phyloP scores from a whole-genome alignment of 2,888 invertebrate species.

The Iphiclides podalirius region DNA sequence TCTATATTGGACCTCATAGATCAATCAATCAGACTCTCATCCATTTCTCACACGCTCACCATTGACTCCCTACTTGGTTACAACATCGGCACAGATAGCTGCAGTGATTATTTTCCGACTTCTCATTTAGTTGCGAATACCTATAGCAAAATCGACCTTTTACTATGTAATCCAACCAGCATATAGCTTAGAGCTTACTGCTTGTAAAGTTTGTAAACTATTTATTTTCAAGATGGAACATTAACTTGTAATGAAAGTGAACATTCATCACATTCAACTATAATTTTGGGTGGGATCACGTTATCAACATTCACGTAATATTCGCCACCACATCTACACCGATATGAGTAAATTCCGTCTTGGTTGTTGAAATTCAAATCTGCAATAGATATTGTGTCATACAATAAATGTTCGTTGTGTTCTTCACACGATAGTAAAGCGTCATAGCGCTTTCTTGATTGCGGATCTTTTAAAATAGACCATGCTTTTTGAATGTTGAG shows the following conservation, averaged over 20 bases:
- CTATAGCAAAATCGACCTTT: too few relatives aligned
- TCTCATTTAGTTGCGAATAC: too few relatives aligned
- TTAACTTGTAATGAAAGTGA: slow-evolving; percentile 84
- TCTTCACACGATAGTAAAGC: slow-evolving; percentile 79
- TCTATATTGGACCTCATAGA: too few relatives aligned
- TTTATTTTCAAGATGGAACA: slow-evolving; percentile 29
- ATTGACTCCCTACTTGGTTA: too few relatives aligned
- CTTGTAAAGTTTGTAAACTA: too few relatives aligned
- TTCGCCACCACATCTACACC: slow-evolving; percentile 85
- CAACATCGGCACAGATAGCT: too few relatives aligned
- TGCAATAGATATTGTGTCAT: slow-evolving; percentile 73
- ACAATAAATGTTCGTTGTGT: slow-evolving; percentile 80
- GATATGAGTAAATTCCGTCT: slow-evolving; percentile 67
- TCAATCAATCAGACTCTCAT: too few relatives aligned
- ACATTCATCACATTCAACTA: slow-evolving; percentile 86
- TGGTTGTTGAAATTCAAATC: slow-evolving; percentile 67
- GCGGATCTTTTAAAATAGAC: slow-evolving; percentile 82
- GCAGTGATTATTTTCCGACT: too few relatives aligned
- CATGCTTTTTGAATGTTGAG: slow-evolving; percentile 84
- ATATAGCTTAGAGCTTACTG: too few relatives aligned
- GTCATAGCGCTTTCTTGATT: slow-evolving; percentile 83
- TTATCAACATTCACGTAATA: slow-evolving; percentile 65
- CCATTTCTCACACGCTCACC: too few relatives aligned
- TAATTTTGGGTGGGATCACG: slow-evolving; percentile 47
- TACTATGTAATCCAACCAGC: too few relatives aligned